Base-by-base conservation (phyloP, 2,797 vertebrate species). In the Sciaenops ocellatus region DNA sequence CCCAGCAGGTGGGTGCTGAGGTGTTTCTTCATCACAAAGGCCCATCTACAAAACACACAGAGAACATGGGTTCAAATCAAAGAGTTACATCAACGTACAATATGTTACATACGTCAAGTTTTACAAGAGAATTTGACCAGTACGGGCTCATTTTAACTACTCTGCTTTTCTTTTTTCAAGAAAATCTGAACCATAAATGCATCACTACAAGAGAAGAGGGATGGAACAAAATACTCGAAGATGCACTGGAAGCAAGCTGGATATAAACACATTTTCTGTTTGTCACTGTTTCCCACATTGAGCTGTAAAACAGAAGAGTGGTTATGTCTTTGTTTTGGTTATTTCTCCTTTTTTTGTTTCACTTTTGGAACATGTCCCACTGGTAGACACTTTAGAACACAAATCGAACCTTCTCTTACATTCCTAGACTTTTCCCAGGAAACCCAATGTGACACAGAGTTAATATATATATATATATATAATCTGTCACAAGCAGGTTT, bases 1-100 rank as follows among this genome's bases (percentile, higher is more conserved):
- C 98, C 98, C 79, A 99, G 94, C 78, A 99, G 93, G 86, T 99
- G 98, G 61, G 97, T 99, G 91, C 97, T 99, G 85, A 99, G 94
- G 93, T 99, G 98, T 63, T 99, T 99, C 95, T 99, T 99, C 98
- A 99, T 99, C 85, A 99, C 98, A 95, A 99, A 99, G 1, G 98
- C 97, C 96, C 98, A 98, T 85, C 98, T 99, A 83, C 41, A 81
- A 86, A 48, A 64, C 54, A 85, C 30, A 85, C 4, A 78, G 10
- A 80, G n/a, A 47, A 24, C 26, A 51, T 3, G 7, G 41, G 63
- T 89, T 69, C 34, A 9, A 80, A 61, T 44, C 54, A 72, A 18
- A 70, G 11, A 70, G 22, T 3, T 62, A 17, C 2, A 34, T 47
- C 11, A 55, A 62, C 48, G n/a, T 38, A 44, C 11, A n/a, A 30